These are phyloP conservation scores for Hybognathus amarus DNA, from an alignment of 2,797 vertebrate species.

Conservation along the genomic window DNA sequence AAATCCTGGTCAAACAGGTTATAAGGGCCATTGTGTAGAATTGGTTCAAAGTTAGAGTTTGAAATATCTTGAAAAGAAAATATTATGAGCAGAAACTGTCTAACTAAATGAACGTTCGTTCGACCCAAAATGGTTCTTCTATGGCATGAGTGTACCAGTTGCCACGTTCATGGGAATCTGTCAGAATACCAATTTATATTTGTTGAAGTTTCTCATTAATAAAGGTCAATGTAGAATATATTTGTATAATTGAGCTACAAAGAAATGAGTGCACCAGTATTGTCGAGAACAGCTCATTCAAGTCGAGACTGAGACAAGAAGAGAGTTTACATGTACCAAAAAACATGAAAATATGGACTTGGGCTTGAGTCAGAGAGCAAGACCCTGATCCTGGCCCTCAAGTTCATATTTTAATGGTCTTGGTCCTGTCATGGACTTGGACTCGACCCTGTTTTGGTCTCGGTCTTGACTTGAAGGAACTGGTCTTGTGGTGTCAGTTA, in stretches of 20 bases:
- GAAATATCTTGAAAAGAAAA: too few species aligned
- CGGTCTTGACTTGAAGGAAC: neutral
- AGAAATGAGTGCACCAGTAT: neutral
- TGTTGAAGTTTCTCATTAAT: neutral
- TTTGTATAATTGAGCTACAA: neutral
- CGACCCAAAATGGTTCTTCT: neutral
- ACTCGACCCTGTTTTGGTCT: neutral
- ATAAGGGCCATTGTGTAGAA: too few species aligned
- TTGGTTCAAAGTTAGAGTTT: too few species aligned
- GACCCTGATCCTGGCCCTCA: neutral
- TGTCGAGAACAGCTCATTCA: neutral
- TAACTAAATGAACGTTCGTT: too few species aligned
- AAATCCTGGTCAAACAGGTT: too few species aligned
- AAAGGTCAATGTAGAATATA: constrained; percentile 4
- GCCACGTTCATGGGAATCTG: neutral
- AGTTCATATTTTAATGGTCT: neutral
- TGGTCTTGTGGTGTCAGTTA: neutral
- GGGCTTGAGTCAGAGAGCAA: neutral
- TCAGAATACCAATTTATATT: neutral
- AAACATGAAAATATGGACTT: neutral
- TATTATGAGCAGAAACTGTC: too few species aligned
- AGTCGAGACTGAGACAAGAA: neutral
- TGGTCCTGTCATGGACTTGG: neutral
- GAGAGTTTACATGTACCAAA: neutral
- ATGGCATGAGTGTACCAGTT: neutral